A percentile compares a stretch with the other conserved stretches of the same genome.
phyloP scores from a whole-genome alignment of 2,888 invertebrate genomes.

The Mythimna loreyi region DNA sequence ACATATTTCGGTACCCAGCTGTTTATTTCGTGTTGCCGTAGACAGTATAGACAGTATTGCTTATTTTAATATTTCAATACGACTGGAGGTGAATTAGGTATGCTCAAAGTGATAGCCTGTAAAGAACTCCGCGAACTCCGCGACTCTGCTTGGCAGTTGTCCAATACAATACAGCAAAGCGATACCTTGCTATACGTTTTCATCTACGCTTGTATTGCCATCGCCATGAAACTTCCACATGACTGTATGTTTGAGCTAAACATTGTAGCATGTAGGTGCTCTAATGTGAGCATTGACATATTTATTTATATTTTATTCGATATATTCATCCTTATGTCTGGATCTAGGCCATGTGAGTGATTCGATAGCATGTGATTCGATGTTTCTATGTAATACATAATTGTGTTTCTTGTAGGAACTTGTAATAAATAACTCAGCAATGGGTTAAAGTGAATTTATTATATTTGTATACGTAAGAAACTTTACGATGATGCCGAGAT shows the following conservation, averaged over 20 bases:
- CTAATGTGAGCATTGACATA: slow-evolving; percentile 49
- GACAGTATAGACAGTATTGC: slow-evolving; percentile 54
- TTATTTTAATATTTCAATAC: slow-evolving; percentile 68
- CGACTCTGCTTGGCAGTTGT: slow-evolving; percentile 65
- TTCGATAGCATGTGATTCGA: slow-evolving; percentile 66
- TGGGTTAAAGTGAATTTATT: slow-evolving; percentile 70
- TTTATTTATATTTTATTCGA: slow-evolving; percentile 46
- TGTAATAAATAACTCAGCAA: slow-evolving; percentile 50
- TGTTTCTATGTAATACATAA: slow-evolving; percentile 26
- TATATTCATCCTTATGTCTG: slow-evolving; percentile 13
- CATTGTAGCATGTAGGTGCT: slow-evolving; percentile 39
- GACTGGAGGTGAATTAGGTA: slow-evolving; percentile 66
- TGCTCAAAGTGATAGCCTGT: slow-evolving; percentile 69
- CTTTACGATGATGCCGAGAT: slow-evolving; percentile 59
- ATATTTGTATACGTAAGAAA: slow-evolving; percentile 47
- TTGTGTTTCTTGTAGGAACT: slow-evolving; percentile 47
- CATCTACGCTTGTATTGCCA: slow-evolving; percentile 52
- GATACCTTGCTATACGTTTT: slow-evolving; percentile 59
- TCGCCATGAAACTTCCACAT: slow-evolving; percentile 47
- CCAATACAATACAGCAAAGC: slow-evolving; percentile 64
- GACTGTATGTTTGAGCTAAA: slow-evolving; percentile 35
- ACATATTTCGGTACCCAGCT: slow-evolving; percentile 32
- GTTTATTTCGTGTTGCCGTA: slow-evolving; percentile 42
- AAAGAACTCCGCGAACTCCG: slow-evolving; percentile 58
- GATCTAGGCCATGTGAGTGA: slow-evolving; percentile 52